Conservation (phyloP, 1,140 invertebrate species). For the Hyposmocoma kahamanoa region DNA sequence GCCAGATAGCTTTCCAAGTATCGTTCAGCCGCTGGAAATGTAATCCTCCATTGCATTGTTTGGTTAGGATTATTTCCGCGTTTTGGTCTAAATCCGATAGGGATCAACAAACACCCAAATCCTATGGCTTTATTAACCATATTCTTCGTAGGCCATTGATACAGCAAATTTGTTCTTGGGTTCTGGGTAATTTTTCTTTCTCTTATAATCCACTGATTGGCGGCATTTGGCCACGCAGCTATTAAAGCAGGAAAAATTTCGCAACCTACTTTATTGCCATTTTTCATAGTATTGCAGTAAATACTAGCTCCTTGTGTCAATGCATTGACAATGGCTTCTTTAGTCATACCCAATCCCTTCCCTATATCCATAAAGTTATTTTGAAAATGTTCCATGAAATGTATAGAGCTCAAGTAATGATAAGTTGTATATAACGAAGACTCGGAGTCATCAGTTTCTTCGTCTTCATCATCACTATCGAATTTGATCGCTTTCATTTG, state of each 20-base stretch:
- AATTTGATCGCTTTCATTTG: conserved; percentile 42
- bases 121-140: conserved; percentile 79
- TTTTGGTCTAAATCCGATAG: conserved; percentile 78
- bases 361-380: conserved; percentile 77
- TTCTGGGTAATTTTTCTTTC: conserved; percentile 71
- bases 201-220: conserved; percentile 78
- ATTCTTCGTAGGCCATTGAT: conserved; percentile 79
- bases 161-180: conserved; percentile 71
- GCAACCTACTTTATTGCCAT: conserved; percentile 62
- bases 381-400: conserved; percentile 78
- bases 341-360: conserved; percentile 67
- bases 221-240: conserved; percentile 78
- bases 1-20: conserved; percentile 82
- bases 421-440: conserved; percentile 51
- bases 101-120: conserved; percentile 80
- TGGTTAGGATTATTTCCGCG: conserved; percentile 73
- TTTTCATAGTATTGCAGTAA: conserved; percentile 70
- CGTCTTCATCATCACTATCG: conserved; percentile 53
- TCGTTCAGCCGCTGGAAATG: conserved; percentile 82
- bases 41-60: conserved; percentile 82
- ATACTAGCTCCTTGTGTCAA: conserved; percentile 76
- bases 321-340: conserved; percentile 60
- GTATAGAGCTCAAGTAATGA: conserved; percentile 75
- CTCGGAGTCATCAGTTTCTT: conserved; percentile 42
- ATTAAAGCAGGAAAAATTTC: conserved; percentile 79